Base-by-base conservation (phyloP, 2,888 invertebrate species). In the Catocala fraxini region DNA sequence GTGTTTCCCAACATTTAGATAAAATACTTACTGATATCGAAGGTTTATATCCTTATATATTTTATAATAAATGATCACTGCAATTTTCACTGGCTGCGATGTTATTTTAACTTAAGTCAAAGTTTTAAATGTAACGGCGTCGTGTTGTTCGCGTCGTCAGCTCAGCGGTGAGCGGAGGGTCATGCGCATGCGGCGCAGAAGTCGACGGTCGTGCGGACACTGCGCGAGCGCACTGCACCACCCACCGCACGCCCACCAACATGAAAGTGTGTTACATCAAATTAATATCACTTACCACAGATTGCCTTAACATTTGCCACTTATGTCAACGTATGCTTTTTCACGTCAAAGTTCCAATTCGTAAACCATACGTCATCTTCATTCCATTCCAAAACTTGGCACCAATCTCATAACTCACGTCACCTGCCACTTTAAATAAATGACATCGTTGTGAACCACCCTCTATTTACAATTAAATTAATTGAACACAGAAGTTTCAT, bases 201-300 rank as follows among this genome's bases (percentile, higher is more conserved):
- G 87, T 80, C 89, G 87, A 83, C 89, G 84, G 84, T 85, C 84
- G 83, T 81, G 77, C 83, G 79, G 79, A 75, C 85, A 90, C 89
- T 90, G 89, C 81, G 85, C 77, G 62, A 69, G 68, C 70, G 63
- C 66, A 64, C 63, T 70, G 72, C 63, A 69, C 74, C 77, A 75
- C 72, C 76, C 68, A 74, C 70, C 65, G 70, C 67, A 59, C 64
- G 68, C 46, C 68, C 68, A 83, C 88, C 87, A 83, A 82, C 86
- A 87, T 85, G 91, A 92, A 92, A 92, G 91, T 91, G 82, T 86
- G 85, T 84, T 86, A 84, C 84, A 83, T 84, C 87, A 85, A 88
- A 89, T 89, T 90, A 90, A 90, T 89, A 89, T 89, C 89, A 90
- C 88, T 90, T 89, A 88, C 87, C 82, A 81, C 83, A 81, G 81